Conservation (phyloP, 2,113 vertebrate species). For the Bucco capensis region DNA sequence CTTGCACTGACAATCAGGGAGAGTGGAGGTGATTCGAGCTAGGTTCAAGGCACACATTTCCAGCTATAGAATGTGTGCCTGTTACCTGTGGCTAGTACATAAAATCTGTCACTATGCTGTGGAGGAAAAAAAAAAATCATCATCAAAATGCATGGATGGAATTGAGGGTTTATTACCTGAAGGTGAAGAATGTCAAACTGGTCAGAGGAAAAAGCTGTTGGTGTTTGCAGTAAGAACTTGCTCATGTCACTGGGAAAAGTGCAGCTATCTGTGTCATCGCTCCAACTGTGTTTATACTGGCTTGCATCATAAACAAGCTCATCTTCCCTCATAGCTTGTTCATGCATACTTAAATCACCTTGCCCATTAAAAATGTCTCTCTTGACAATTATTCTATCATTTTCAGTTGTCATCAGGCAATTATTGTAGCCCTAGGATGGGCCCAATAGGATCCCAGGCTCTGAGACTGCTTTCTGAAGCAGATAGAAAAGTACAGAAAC, state of each 20-base stretch:
- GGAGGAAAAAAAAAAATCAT: not conserved
- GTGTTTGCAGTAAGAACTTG: constrained; percentile 89
- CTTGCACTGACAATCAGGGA: constrained; percentile 47
- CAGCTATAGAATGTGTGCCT: constrained; percentile 48
- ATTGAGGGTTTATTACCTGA: constrained; percentile 90
- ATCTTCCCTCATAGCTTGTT: constrained; percentile 86
- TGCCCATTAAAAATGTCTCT: constrained; percentile 95
- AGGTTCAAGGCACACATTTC: constrained; percentile 55
- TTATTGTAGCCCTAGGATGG: constrained; percentile 88
- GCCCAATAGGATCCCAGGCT: constrained; percentile 87
- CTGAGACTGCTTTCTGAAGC: constrained; percentile 82
- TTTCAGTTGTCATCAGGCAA: constrained; percentile 99
- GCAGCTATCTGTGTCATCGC: constrained; percentile 96
- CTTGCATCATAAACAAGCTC: constrained; percentile 99
- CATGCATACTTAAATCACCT: constrained; percentile 99
- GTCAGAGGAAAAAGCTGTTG: constrained; percentile 89
- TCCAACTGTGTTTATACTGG: constrained; percentile 98
- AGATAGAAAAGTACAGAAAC: constrained; percentile 89
- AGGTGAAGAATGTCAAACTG: constrained; percentile 89
- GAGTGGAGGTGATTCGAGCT: constrained; percentile 60
- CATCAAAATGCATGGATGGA: constrained; percentile 74
- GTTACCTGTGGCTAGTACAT: constrained; percentile 60
- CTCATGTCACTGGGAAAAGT: constrained; percentile 93
- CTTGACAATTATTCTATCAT: constrained; percentile 99
- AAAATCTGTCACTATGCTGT: constrained; percentile 71